Conservation (phyloP, 2,888 invertebrate species). For the Venusia cambrica region DNA sequence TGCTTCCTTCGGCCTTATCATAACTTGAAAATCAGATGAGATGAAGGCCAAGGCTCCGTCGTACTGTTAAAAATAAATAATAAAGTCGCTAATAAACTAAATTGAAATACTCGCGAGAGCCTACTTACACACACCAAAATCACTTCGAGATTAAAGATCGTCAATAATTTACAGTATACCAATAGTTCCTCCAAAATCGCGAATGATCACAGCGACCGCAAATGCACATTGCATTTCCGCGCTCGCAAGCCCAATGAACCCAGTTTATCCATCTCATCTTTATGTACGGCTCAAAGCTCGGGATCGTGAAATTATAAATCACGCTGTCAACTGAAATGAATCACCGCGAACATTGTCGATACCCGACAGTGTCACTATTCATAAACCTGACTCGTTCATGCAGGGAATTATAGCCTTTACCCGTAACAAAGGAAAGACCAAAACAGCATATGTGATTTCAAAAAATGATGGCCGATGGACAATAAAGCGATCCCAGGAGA, state of each 20-base stretch:
- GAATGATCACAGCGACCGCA: constrained; percentile 1
- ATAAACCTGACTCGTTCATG: constrained; percentile 1
- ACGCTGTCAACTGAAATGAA: constrained; percentile 20
- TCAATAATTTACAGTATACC: no score
- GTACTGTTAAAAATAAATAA: no score
- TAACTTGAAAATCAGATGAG: no score
- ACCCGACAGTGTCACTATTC: constrained; percentile 12
- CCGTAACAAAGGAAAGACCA: not conserved
- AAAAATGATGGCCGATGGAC: constrained; percentile 22
- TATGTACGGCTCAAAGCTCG: constrained; percentile 6
- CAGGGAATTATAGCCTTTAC: constrained; percentile 10
- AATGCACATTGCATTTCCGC: constrained; percentile 13
- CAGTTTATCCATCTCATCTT: constrained; percentile 8
- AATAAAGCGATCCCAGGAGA: constrained; percentile 40
- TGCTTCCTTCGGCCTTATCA: no score
- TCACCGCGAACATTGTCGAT: constrained; percentile 16
- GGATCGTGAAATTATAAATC: constrained; percentile 17
- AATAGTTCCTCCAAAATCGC: no score
- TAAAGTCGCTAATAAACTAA: no score
- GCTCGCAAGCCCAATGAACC: constrained; percentile 9
- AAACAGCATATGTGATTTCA: constrained; percentile 4
- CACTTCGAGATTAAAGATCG: no score
- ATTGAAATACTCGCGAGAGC: no score
- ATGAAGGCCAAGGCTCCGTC: no score
- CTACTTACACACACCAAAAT: no score